Evolutionary conservation across 2,797 vertebrate species (phyloP), one percentile per base, ranked within the genome.

Genomic region (Hoplostethus atlanticus): DNA sequence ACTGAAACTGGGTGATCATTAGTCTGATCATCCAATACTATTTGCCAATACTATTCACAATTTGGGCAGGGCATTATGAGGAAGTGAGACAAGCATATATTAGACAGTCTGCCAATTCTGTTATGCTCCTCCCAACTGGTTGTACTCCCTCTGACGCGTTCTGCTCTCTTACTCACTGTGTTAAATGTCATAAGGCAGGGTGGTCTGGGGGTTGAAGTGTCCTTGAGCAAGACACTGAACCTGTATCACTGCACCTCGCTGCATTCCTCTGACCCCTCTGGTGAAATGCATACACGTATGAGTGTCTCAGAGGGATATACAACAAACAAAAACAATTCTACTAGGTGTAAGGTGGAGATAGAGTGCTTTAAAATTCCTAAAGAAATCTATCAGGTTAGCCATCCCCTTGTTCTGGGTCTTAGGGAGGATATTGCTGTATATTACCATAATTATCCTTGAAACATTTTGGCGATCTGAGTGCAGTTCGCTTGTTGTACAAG

Each of bases 111-210:
- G 68, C 31, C 61, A 68, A 80, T 86, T 89, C 71, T 74, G 53
- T 71, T 62, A 12, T 40, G 44, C 75, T 79, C 74, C 79, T 85
- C 69, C 76, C 76, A 76, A 66, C 74, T 81, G 74, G 73, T 84
- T 84, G 74, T 76, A 63, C 77, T 87, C 79, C 64, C 53, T 77
- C 52, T 74, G 76, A 85, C 77, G 77, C 63, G 59, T 68, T 76
- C 66, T 87, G 68, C 73, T 83, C 77, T 83, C 83, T 86, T 84
- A 73, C 78, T 91, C 85, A 82, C 81, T 79, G 50, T 83, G 80
- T 80, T 88, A 91, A 91, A 92, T 92, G 89, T 90, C 87, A 91
- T 4, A 61, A 71, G 60, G 74, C 82, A 85, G 79, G 86, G 64
- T 80, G 86, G 85, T 85, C 87, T 78, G 76, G 83, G 77, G 88